Evolutionary conservation across 2,113 vertebrate genomes (phyloP).

Genomic region (Prunella fulvescens): DNA sequence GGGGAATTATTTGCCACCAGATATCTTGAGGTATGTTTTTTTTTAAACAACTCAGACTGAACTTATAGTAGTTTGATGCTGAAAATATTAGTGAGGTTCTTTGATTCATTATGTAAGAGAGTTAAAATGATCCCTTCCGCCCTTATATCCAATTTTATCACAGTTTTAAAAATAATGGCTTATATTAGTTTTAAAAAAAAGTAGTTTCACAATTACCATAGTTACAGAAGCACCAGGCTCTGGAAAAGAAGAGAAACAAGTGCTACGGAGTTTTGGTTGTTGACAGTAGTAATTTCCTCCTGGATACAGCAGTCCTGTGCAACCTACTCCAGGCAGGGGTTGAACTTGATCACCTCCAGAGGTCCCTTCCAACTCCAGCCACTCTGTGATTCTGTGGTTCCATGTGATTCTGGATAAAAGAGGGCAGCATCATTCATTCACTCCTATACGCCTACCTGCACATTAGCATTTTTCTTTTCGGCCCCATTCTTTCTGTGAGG

Average conservation of each 20-base stretch:
- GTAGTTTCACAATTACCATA: not conserved
- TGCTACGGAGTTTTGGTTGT: not conserved
- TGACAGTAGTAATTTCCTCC: not conserved
- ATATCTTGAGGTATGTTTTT: not conserved
- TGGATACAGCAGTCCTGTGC: not conserved
- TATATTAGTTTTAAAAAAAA: not conserved
- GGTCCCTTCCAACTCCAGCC: not conserved
- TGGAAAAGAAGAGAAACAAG: not conserved
- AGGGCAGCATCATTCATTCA: not conserved
- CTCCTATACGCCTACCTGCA: not conserved
- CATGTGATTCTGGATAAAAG: not conserved
- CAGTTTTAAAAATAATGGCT: not conserved
- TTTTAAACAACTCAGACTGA: not conserved
- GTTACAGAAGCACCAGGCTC: not conserved
- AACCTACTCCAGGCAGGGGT: not conserved
- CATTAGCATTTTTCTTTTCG: not conserved
- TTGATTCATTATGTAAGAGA: constrained; percentile 4
- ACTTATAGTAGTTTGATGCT: not conserved
- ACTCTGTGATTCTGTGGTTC: not conserved
- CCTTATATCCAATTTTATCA: not conserved
- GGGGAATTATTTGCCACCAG: not conserved
- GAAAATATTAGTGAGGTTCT: not conserved
- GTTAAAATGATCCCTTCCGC: not conserved
- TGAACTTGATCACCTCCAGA: not conserved
- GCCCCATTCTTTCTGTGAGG: not conserved